phyloP scores from a whole-genome alignment of 2,797 vertebrate genomes.

The Esox masquinongy region DNA sequence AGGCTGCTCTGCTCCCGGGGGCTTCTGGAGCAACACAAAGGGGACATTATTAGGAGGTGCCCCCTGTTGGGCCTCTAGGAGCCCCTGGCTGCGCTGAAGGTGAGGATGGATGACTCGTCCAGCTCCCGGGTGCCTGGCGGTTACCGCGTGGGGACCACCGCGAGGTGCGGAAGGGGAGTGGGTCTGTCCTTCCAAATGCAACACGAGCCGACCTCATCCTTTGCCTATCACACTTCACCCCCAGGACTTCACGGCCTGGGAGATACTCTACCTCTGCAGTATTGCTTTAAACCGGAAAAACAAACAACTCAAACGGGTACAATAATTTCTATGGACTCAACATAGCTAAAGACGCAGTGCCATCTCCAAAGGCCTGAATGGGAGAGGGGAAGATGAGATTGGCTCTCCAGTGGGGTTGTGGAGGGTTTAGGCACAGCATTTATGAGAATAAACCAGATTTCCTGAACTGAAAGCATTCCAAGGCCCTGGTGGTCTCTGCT shows the following conservation, averaged over 20 bases:
- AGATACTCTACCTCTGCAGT: neutral
- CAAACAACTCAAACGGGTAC: neutral
- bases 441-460: slow-evolving; percentile 86
- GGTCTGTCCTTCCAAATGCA: neutral
- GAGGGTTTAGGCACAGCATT: slow-evolving; percentile 74
- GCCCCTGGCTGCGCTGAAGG: slow-evolving; percentile 31
- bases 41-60: slow-evolving; percentile 67
- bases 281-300: neutral
- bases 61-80: slow-evolving; percentile 50
- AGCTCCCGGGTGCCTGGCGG: neutral
- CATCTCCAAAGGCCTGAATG: neutral
- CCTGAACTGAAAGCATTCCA: slow-evolving; percentile 87
- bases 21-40: slow-evolving; percentile 67
- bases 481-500: slow-evolving; percentile 81
- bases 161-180: neutral
- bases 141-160: neutral
- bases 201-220: neutral
- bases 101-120: slow-evolving; percentile 37
- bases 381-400: slow-evolving; percentile 21
- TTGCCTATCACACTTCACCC: neutral
- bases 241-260: neutral
- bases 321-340: neutral
- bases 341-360: neutral
- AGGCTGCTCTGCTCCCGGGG: slow-evolving; percentile 56
- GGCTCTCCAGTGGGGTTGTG: slow-evolving; percentile 57